These are phyloP conservation scores for Anthopleura sola DNA, from an alignment of 64 coral and sea anemone species.

Conservation along the genomic window DNA sequence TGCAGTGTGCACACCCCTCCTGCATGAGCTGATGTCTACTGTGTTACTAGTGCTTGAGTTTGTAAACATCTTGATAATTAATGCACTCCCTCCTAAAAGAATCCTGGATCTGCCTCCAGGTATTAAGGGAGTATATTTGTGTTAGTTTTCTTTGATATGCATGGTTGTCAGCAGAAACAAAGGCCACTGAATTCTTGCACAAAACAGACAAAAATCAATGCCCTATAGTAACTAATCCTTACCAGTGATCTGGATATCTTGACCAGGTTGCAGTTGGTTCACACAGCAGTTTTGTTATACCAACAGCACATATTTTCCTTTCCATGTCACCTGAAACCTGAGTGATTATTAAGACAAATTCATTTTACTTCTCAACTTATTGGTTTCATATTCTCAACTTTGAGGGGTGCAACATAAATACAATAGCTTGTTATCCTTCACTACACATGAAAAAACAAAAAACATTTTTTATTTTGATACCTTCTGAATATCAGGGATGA, in stretches of 20 bases:
- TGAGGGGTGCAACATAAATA: too few relatives aligned
- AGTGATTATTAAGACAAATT: neutral
- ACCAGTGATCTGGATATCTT: slow-evolving; percentile 57
- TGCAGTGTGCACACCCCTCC: too few relatives aligned
- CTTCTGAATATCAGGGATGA: slow-evolving; percentile 91
- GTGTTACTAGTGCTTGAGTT: too few relatives aligned
- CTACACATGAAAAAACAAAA: neutral
- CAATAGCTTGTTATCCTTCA: neutral
- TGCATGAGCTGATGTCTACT: too few relatives aligned
- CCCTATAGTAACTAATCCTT: neutral
- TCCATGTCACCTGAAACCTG: slow-evolving; percentile 91
- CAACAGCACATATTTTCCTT: slow-evolving; percentile 91
- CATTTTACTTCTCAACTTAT: neutral
- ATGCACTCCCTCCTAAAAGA: too few relatives aligned
- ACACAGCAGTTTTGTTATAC: slow-evolving; percentile 80
- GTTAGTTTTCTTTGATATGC: too few relatives aligned
- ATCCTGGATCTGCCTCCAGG: too few relatives aligned
- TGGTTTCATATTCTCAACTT: neutral
- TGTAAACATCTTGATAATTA: too few relatives aligned
- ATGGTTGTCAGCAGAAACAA: too few relatives aligned
- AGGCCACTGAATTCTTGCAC: too few relatives aligned
- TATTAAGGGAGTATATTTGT: too few relatives aligned
- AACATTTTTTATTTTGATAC: slow-evolving; percentile 10
- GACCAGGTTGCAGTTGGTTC: slow-evolving; percentile 57
- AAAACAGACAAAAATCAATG: too few relatives aligned